These are phyloP conservation scores for Taxidea taxus DNA, from an alignment of 2,113 vertebrate genomes.

Conservation along the genomic window DNA sequence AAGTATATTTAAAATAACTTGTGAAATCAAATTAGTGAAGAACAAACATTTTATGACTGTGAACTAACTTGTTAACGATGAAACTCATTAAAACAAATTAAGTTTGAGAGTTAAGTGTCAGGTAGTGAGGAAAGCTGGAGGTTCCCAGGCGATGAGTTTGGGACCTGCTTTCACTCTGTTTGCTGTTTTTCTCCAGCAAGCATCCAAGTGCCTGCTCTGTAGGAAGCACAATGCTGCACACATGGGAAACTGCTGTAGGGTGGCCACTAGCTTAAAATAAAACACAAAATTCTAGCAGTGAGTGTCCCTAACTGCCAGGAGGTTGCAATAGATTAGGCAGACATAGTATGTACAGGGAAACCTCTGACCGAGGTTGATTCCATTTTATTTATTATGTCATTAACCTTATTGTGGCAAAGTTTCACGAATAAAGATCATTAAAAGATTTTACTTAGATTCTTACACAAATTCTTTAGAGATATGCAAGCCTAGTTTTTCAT, in stretches of 20 bases:
- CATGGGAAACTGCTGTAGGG: background rate
- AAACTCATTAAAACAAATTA: background rate
- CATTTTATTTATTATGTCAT: fast-evolving
- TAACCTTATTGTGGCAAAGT: background rate
- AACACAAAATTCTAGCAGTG: background rate
- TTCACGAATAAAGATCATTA: background rate
- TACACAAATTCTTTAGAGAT: background rate
- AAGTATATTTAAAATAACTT: background rate
- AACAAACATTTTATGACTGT: background rate
- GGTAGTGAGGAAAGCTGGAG: background rate
- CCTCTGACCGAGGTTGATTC: fast-evolving
- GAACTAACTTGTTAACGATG: background rate
- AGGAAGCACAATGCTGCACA: background rate
- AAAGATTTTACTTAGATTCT: background rate
- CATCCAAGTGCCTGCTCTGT: background rate
- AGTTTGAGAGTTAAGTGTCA: background rate
- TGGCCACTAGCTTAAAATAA: background rate
- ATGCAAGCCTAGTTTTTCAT: background rate
- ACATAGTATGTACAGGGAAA: background rate
- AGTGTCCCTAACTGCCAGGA: too few species aligned
- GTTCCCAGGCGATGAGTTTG: background rate
- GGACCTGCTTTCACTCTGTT: too few species aligned
- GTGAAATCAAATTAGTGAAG: background rate
- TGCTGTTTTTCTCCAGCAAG: background rate
- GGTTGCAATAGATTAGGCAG: too few species aligned